phyloP scores from a whole-genome alignment of 1,140 invertebrate genomes.

The Chelonus insularis region DNA sequence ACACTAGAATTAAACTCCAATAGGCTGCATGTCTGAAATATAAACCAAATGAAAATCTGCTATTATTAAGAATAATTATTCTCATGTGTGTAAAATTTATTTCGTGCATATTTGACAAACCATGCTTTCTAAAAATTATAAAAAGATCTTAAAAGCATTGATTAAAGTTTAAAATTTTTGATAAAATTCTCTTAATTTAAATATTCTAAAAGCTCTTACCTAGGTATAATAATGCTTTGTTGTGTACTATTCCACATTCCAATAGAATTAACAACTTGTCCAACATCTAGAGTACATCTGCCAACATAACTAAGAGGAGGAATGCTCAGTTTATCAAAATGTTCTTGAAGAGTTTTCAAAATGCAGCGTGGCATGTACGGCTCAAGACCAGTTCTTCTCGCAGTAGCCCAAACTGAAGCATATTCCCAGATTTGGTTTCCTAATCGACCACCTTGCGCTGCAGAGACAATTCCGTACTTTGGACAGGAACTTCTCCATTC shows the following conservation, averaged over 20 bases:
- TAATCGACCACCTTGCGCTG: conserved; percentile 63
- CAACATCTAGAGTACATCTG: conserved; percentile 60
- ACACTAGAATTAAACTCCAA: conserved; percentile 62
- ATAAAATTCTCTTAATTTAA: too few species aligned
- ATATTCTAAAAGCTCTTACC: conserved; percentile 39
- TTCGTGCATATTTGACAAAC: too few species aligned
- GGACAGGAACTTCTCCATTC: conserved; percentile 56
- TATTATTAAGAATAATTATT: too few species aligned
- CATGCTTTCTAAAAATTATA: too few species aligned
- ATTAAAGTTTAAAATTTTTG: too few species aligned
- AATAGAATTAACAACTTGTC: conserved; percentile 59
- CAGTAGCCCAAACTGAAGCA: conserved; percentile 65
- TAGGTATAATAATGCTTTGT: conserved; percentile 65
- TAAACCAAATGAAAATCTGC: too few species aligned
- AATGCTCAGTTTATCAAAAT: conserved; percentile 64
- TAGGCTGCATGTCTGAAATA: conserved; percentile 57
- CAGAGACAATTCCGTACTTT: conserved; percentile 63
- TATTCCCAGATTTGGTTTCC: conserved; percentile 72
- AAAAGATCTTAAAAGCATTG: too few species aligned
- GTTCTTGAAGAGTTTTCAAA: conserved; percentile 59
- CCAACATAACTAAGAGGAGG: conserved; percentile 64
- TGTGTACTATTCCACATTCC: conserved; percentile 64
- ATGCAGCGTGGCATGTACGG: conserved; percentile 65
- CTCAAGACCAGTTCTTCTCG: conserved; percentile 63
- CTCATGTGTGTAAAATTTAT: too few species aligned